Evolutionary conservation across 2,888 invertebrate genomes (phyloP), one percentile per base, ranked within the genome.

Genomic region (Anorthoa munda): DNA sequence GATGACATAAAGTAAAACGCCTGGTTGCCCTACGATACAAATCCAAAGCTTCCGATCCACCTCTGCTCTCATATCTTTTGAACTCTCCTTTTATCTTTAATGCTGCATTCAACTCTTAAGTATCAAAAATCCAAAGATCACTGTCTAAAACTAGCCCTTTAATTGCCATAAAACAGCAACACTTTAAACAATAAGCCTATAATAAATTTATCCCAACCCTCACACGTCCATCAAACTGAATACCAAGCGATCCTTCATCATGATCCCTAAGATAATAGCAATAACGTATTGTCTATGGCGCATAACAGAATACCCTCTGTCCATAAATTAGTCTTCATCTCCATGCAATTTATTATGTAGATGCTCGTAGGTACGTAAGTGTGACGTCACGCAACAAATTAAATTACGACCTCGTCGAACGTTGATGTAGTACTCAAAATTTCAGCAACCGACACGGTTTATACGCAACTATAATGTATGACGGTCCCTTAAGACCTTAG

Each of bases 391-490:
- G 84, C 86, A 87, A 90, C 89, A 90, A 93, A 93, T 93, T 93
- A 92, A 92, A 93, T 93, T 93, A 92, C 90, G 89, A 91, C 88
- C 89, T 89, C 85, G 85, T 84, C 83, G 82, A 89, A 90, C 73
- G 75, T 72, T 65, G 74, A 72, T 74, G 85, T 81, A 88, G 90
- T 92, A 92, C 92, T 93, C 90, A 93, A 93, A 94, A 90, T 94
- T 92, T 93, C 91, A 91, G 82, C 89, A 88, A 87, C 83, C 87
- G 81, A 91, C 89, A 89, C 88, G 90, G 91, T 90, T 92, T 90
- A 90, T 85, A 89, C 87, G 83, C 81, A 91, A 91, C 92, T 93
- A 92, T 92, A 91, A 93, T 92, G 90, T 93, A 91, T 91, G 90
- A 89, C 87, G 89, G 90, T 89, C 91, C 87, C 86, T 82, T 81